These are phyloP conservation scores for Nomada fucata DNA, from an alignment of 2,888 invertebrate genomes.

Conservation along the genomic window DNA sequence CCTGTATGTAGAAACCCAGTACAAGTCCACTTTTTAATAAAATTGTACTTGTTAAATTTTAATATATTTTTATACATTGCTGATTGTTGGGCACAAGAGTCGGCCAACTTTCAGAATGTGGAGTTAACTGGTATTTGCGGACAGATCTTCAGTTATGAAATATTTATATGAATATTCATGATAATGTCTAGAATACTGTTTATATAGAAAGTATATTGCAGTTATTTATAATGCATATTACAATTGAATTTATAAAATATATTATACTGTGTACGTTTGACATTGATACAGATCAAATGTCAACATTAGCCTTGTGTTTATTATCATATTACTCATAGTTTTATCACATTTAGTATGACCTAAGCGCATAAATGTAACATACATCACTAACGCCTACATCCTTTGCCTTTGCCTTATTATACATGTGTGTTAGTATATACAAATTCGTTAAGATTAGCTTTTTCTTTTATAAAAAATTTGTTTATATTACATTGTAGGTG, in stretches of 20 bases:
- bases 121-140: no score
- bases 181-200: background rate
- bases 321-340: conserved; percentile 64
- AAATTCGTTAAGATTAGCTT: background rate
- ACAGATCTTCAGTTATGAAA: background rate
- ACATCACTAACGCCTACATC: conserved; percentile 15
- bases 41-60: no score
- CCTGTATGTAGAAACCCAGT: background rate
- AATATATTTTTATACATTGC: no score
- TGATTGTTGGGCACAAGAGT: no score
- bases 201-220: background rate
- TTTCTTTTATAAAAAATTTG: background rate
- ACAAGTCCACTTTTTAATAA: no score
- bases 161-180: background rate
- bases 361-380: conserved; percentile 14
- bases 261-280: background rate
- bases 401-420: conserved; percentile 8
- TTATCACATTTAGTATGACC: conserved; percentile 61
- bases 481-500: background rate
- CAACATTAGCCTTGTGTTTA: conserved; percentile 28
- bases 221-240: background rate
- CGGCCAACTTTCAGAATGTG: no score
- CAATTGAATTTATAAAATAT: background rate
- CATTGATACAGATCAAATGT: conserved; percentile 34
- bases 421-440: background rate